These are phyloP conservation scores for Hydraecia micacea DNA, from an alignment of 2,888 invertebrate genomes.

Conservation along the genomic window DNA sequence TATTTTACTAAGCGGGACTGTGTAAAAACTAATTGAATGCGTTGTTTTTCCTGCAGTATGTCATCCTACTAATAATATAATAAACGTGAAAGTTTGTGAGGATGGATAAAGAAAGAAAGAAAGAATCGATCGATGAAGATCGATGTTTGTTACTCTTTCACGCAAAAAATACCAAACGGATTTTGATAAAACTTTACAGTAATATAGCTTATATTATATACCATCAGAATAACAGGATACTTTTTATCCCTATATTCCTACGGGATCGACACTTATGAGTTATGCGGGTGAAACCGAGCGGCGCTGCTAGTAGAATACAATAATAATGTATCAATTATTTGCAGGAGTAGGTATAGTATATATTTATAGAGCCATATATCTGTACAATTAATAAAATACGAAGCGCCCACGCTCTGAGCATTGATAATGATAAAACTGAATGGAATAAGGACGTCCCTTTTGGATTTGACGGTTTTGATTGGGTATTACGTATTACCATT, in stretches of 20 bases:
- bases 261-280: neutral
- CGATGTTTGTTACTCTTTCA: neutral
- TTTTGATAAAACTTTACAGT: neutral
- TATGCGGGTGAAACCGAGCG: neutral
- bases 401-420: constrained; percentile 48
- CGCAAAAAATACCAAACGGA: neutral
- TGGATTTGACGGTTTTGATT: constrained; percentile 23
- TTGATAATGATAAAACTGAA: constrained; percentile 37
- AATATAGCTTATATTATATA: neutral
- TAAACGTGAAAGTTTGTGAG: neutral
- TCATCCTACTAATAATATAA: neutral
- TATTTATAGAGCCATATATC: constrained; percentile 18
- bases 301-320: neutral
- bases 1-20: constrained; percentile 45
- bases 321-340: constrained; percentile 9
- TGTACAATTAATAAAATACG: constrained; percentile 23
- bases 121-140: no score
- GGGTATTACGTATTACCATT: neutral
- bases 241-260: neutral
- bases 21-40: constrained; percentile 27
- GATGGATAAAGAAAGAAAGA: no score
- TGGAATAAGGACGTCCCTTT: constrained; percentile 30
- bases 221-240: neutral
- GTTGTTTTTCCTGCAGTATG: constrained; percentile 30
- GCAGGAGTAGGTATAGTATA: constrained; percentile 8